Evolutionary conservation across 2,888 invertebrate species (phyloP).

Genomic region (Drosophila neonasuta): DNA sequence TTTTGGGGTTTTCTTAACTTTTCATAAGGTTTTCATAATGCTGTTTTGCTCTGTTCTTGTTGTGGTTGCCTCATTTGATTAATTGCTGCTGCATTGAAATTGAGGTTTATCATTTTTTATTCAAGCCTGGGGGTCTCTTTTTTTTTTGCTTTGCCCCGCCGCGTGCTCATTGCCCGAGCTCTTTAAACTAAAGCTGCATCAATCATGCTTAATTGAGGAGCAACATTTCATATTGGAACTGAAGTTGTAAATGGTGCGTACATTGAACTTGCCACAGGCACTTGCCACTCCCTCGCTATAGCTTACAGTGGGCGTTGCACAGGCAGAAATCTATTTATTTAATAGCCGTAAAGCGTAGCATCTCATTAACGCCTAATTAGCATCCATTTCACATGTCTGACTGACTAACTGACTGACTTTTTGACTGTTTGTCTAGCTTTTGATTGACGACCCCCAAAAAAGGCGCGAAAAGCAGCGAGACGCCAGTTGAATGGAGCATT

Average conservation of each 20-base stretch:
- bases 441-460: conserved; percentile 46
- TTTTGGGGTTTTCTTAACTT: conserved; percentile 19
- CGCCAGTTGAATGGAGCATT: conserved; percentile 19
- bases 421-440: conserved; percentile 35
- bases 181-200: conserved; percentile 57
- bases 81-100: conserved; percentile 67
- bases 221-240: conserved; percentile 36
- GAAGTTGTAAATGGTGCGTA: conserved; percentile 35
- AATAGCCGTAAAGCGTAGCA: conserved; percentile 32
- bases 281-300: conserved; percentile 36
- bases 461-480: conserved; percentile 31
- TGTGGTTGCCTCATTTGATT: conserved; percentile 72
- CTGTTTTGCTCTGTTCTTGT: conserved; percentile 2
- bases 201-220: conserved; percentile 70
- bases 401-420: conserved; percentile 8
- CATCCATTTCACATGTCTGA: conserved; percentile 60
- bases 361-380: conserved; percentile 72
- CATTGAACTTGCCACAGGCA: conserved; percentile 51
- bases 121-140: conserved; percentile 45
- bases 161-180: conserved; percentile 55
- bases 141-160: conserved; percentile 21
- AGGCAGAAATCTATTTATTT: conserved; percentile 4
- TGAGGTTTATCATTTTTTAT: conserved; percentile 60
- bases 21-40: conserved; percentile 66
- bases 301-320: conserved; percentile 7